Evolutionary conservation across 2,888 invertebrate species (phyloP), one percentile per base, ranked within the genome.

Genomic region (Odontothrips loti): DNA sequence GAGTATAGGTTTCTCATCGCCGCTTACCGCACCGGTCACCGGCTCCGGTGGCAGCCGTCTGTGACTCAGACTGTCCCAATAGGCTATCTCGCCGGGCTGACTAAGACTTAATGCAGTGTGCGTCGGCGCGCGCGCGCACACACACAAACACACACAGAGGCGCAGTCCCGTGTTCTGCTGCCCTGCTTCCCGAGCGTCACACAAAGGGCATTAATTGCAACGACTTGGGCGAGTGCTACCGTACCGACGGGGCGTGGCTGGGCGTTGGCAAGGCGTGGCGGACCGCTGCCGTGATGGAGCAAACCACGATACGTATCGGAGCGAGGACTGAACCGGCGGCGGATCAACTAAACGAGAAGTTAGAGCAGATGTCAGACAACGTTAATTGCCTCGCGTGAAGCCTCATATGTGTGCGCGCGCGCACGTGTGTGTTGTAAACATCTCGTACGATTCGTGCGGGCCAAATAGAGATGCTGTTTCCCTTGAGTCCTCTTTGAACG

Each of bases 121-220:
- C 68, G 23, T 23, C 6, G 6, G 23, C 68, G 68, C 68, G 8
- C 27, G 27, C 68, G 10, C 11, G 1, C 68, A 8, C 23, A 75
- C 23, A 75, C 68, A 23, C 27, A 51, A 1, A 51, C 51, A 51
- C 51, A 51, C 51, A 51, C 51, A 51, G 4, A 51, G 6, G 10
- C 51, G 9, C 0, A 6, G 34, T 6, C 34, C 34, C 34, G 34
- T 43, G 34, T 43, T 43, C 34, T 43, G 34, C 34, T 43, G 34
- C 34, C n/a, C 68, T 1, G 11, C 23, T 27, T 27, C 34, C 34
- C 34, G 34, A 43, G 34, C 68, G 12, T 23, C 68, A 75, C n/a
- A 75, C 68, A 75, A 75, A 75, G 23, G 68, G 68, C 68, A 75
- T 75, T 75, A 75, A 75, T 75, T 75, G 68, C 68, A 17, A 20